A percentile compares a stretch with the other conserved stretches of the same genome.
These are phyloP conservation scores for Drosophila neocordata DNA, from an alignment of 1,140 invertebrate genomes.

Conservation along the genomic window DNA sequence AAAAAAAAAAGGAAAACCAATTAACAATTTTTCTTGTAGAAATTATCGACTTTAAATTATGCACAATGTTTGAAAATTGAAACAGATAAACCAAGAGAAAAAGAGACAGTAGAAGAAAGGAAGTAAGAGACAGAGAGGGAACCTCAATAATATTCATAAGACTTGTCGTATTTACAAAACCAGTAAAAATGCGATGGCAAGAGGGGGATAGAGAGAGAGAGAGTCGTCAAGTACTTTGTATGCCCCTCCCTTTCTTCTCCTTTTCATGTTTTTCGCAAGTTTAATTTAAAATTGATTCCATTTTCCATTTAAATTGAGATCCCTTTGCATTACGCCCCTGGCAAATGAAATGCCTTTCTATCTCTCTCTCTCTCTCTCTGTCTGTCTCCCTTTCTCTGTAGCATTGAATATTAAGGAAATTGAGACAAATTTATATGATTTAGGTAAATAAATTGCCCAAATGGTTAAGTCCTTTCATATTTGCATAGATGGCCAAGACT, in stretches of 20 bases:
- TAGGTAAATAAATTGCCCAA: not conserved
- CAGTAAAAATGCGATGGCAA: too few species aligned
- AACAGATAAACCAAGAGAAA: not conserved
- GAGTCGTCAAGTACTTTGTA: not conserved
- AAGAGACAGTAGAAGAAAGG: not conserved
- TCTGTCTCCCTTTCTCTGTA: too few species aligned
- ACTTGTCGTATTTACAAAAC: not conserved
- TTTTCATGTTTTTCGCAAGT: too few species aligned
- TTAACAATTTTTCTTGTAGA: not conserved
- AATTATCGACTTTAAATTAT: conserved; percentile 11
- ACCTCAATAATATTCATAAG: not conserved
- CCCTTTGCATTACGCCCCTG: not conserved
- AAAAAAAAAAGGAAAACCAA: not conserved
- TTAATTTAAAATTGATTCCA: too few species aligned
- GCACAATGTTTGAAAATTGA: not conserved
- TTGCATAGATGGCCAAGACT: not conserved
- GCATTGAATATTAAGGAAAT: not conserved
- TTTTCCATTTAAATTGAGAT: too few species aligned
- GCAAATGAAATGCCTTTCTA: not conserved
- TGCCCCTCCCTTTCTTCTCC: too few species aligned
- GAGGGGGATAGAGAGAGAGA: not conserved
- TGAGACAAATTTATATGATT: conserved; percentile 9
- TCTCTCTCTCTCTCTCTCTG: not conserved
- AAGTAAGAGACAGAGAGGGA: not conserved
- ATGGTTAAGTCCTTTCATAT: not conserved